Evolutionary conservation across 2,113 vertebrate species (phyloP).

Genomic region (Leptocoma aspasia): DNA sequence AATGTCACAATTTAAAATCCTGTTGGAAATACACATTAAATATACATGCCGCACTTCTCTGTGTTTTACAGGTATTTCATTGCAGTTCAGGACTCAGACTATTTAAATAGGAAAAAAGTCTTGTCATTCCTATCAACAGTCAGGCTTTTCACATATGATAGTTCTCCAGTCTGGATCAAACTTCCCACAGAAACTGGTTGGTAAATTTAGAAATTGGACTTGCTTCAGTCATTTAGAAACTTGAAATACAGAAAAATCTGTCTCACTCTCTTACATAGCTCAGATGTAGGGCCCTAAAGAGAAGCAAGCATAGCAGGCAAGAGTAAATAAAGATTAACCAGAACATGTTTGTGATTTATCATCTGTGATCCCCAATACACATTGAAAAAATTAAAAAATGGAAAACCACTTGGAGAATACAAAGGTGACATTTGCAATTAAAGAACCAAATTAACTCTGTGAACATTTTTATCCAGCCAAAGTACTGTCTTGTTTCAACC

Average conservation of each 20-base stretch:
- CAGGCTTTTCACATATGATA: background rate
- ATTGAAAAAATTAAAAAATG: background rate
- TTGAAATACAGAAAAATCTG: background rate
- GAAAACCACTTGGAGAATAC: background rate
- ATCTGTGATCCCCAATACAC: background rate
- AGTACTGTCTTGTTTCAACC: background rate
- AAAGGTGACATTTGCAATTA: background rate
- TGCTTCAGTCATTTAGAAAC: background rate
- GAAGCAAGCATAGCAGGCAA: background rate
- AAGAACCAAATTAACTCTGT: background rate
- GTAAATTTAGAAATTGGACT: background rate
- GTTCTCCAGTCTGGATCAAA: background rate
- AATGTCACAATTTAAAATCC: background rate
- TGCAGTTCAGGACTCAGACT: background rate
- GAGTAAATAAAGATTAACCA: background rate
- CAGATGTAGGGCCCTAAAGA: background rate
- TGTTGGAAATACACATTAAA: background rate
- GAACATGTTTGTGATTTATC: background rate
- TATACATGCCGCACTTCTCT: background rate
- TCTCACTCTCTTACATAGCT: background rate
- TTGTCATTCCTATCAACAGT: background rate
- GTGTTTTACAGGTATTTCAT: background rate
- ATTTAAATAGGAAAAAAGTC: background rate
- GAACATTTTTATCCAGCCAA: background rate
- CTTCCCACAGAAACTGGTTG: background rate